A percentile compares a stretch with the other conserved stretches of the same genome.
These are phyloP conservation scores for Conger conger DNA, from an alignment of 2,113 vertebrate genomes.

Conservation along the genomic window DNA sequence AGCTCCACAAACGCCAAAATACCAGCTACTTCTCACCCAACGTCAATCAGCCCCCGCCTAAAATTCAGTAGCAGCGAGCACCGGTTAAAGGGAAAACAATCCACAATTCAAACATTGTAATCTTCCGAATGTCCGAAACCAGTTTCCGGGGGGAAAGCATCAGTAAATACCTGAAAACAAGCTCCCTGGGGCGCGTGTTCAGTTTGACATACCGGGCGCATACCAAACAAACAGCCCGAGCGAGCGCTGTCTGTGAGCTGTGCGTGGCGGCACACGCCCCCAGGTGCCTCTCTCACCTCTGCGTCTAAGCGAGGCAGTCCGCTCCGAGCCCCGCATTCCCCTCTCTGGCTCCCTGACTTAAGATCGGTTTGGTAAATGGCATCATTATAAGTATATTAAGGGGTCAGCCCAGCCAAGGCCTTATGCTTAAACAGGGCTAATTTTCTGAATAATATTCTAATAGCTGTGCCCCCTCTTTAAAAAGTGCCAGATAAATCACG, in stretches of 20 bases:
- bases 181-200: not conserved
- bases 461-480: slow-evolving; percentile 87
- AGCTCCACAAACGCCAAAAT: no score
- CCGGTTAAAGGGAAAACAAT: not conserved
- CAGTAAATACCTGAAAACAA: not conserved
- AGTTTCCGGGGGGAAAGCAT: not conserved
- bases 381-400: slow-evolving; percentile 99
- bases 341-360: slow-evolving; percentile 67
- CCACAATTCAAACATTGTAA: not conserved
- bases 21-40: not conserved
- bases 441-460: slow-evolving; percentile 93
- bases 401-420: slow-evolving; percentile 89
- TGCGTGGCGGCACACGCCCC: not conserved
- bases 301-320: slow-evolving; percentile 15
- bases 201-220: not conserved
- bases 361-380: slow-evolving; percentile 92
- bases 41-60: not conserved
- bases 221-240: not conserved
- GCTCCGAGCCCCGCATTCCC: slow-evolving; percentile 22
- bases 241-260: not conserved
- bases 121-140: not conserved
- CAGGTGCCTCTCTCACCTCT: not conserved
- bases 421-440: slow-evolving; percentile 95
- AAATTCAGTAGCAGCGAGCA: not conserved
- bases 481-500: slow-evolving; percentile 93